A percentile compares a stretch with the other conserved stretches of the same genome.
phyloP scores from a whole-genome alignment of 2,113 vertebrate genomes.

The Actinemys pallida region DNA sequence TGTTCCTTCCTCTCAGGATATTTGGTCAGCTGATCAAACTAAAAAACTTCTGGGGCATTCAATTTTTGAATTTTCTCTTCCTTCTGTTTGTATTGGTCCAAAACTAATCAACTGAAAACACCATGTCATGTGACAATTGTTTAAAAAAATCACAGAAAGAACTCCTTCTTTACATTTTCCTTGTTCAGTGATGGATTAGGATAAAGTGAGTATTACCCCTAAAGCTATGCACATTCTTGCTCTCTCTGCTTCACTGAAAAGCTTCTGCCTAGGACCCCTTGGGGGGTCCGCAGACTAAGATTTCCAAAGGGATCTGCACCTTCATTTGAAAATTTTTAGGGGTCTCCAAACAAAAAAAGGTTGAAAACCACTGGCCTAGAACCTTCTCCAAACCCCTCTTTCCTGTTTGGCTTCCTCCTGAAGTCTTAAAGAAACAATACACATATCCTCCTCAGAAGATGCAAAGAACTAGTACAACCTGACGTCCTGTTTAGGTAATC shows the following conservation, averaged over 20 bases:
- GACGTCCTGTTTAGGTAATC: background rate
- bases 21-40: background rate
- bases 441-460: background rate
- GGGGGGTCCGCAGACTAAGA: background rate
- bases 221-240: background rate
- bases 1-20: rapidly evolving
- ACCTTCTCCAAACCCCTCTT: background rate
- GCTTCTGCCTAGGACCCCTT: background rate
- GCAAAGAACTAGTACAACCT: background rate
- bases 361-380: background rate
- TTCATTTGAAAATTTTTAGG: background rate
- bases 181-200: background rate
- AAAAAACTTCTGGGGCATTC: background rate
- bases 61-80: background rate
- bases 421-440: background rate
- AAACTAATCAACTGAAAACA: slow-evolving; percentile 48
- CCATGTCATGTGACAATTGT: slow-evolving; percentile 38
- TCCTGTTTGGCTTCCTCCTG: background rate
- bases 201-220: background rate
- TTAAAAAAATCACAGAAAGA: slow-evolving; percentile 20
- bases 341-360: background rate
- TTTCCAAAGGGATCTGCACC: background rate
- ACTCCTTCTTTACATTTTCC: background rate
- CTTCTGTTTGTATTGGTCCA: background rate
- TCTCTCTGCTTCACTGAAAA: background rate